phyloP scores from a whole-genome alignment of 1,140 invertebrate genomes.

The Plodia interpunctella region DNA sequence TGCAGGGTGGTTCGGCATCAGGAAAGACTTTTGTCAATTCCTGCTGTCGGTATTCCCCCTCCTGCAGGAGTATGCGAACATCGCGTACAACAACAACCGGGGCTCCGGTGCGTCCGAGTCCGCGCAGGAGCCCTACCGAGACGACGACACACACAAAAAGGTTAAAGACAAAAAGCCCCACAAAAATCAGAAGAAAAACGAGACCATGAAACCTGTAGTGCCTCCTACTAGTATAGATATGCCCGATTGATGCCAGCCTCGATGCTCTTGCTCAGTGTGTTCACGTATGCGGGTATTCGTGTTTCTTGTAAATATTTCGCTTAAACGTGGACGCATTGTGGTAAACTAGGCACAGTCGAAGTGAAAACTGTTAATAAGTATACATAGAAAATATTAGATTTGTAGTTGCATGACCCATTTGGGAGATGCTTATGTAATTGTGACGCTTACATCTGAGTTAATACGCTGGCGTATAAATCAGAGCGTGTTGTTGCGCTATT shows the following conservation, averaged over 20 bases:
- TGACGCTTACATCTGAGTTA: no score
- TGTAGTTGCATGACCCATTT: no score
- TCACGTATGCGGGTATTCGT: constrained; percentile 36
- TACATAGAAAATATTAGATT: no score
- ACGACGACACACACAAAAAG: constrained; percentile 74
- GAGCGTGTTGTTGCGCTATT: no score
- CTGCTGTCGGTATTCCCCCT: constrained; percentile 94
- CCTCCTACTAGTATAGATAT: constrained; percentile 92
- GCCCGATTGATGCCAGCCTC: constrained; percentile 85
- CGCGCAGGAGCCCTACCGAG: constrained; percentile 76
- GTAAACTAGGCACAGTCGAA: no score
- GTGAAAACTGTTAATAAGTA: no score
- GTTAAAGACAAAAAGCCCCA: constrained; percentile 79
- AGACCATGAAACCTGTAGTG: constrained; percentile 88
- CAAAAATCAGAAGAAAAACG: constrained; percentile 83
- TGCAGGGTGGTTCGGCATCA: constrained; percentile 98
- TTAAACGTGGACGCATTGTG: constrained; percentile 15
- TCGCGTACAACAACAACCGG: constrained; percentile 90
- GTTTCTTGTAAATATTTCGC: constrained; percentile 42
- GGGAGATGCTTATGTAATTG: no score
- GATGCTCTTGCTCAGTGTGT: constrained; percentile 38
- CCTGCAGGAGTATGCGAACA: constrained; percentile 98
- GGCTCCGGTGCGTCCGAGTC: constrained; percentile 68
- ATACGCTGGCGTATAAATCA: no score
- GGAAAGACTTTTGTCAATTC: constrained; percentile 98